These are phyloP conservation scores for Mareca strepera DNA, from an alignment of 2,797 vertebrate species.

Conservation along the genomic window DNA sequence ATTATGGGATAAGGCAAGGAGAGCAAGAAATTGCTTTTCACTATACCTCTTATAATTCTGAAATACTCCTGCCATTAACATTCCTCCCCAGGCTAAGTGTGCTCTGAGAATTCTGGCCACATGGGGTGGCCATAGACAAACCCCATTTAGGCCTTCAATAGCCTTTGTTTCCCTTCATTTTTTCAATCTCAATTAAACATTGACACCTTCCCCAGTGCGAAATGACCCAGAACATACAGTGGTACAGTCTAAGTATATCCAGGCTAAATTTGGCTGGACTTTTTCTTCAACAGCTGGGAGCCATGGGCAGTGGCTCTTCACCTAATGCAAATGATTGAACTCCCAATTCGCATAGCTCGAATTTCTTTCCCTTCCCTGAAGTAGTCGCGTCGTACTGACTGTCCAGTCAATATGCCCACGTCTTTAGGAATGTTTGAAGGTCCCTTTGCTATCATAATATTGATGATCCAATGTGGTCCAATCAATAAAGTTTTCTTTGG, in stretches of 20 bases:
- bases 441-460: background rate
- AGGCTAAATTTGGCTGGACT: background rate
- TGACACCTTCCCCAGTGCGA: background rate
- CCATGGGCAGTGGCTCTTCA: background rate
- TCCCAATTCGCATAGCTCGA: background rate
- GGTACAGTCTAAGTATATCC: background rate
- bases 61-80: background rate
- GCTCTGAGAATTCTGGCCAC: background rate
- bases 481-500: background rate
- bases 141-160: background rate
- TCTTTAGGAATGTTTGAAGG: background rate
- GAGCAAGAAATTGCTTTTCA: conserved; percentile 45
- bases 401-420: background rate
- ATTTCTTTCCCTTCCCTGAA: background rate
- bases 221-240: conserved; percentile 1
- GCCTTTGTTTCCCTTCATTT: background rate
- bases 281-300: background rate
- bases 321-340: background rate
- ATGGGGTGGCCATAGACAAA: background rate
- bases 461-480: background rate
- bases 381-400: background rate
- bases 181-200: conserved; percentile 42
- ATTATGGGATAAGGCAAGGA: conserved; percentile 37
- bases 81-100: conserved; percentile 18
- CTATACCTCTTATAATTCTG: background rate